Evolutionary conservation across 2,888 invertebrate species (phyloP).

Genomic region (Corythucha ciliata): DNA sequence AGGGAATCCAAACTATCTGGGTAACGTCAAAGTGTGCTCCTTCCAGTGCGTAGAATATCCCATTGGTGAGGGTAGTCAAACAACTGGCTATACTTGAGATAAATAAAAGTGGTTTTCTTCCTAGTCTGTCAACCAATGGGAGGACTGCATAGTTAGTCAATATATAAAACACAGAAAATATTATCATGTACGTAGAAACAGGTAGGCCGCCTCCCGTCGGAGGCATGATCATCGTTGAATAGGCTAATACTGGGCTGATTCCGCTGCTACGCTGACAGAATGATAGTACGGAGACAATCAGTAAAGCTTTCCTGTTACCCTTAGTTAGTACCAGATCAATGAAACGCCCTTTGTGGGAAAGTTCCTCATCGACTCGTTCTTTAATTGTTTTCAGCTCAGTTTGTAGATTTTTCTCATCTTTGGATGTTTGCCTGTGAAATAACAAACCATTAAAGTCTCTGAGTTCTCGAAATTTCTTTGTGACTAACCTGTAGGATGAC

Average conservation of each 20-base stretch:
- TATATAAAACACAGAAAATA: constrained; percentile 31
- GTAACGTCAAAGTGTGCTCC: constrained; percentile 36
- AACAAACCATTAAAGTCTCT: no score
- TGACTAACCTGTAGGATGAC: constrained; percentile 25
- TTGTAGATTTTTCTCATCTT: constrained; percentile 23
- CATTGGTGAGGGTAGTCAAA: constrained; percentile 22
- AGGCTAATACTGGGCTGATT: constrained; percentile 53
- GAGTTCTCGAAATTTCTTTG: no score
- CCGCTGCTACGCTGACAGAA: constrained; percentile 50
- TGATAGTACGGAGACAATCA: constrained; percentile 32
- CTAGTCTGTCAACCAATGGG: constrained; percentile 30
- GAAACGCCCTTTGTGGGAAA: constrained; percentile 28
- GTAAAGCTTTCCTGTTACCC: constrained; percentile 31
- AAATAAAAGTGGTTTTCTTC: constrained; percentile 31
- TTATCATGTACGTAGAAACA: constrained; percentile 28
- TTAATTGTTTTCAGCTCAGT: constrained; percentile 28
- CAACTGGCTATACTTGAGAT: constrained; percentile 26
- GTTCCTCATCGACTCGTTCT: constrained; percentile 27
- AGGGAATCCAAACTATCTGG: constrained; percentile 43
- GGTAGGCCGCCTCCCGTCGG: constrained; percentile 39
- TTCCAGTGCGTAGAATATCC: constrained; percentile 29
- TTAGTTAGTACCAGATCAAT: constrained; percentile 30
- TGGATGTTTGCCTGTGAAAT: constrained; percentile 23
- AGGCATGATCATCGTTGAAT: constrained; percentile 53
- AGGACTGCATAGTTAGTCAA: constrained; percentile 28